Base-by-base conservation (phyloP, 2,888 invertebrate species). In the Rhynchonema sp. region DNA sequence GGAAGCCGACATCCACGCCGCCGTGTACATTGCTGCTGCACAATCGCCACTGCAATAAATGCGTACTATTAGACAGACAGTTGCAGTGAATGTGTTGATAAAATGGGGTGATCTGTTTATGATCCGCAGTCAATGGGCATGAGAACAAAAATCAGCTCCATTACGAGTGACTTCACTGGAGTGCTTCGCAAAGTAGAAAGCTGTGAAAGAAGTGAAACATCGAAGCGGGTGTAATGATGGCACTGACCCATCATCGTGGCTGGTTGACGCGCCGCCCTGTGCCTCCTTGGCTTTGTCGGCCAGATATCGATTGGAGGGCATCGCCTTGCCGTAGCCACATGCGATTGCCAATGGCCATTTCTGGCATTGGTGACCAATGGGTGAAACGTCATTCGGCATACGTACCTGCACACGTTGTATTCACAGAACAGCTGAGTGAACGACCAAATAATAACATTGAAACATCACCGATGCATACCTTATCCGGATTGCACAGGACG, bases 401-500 rank as follows among this genome's bases (percentile, higher is more conserved):
- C 71, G 64, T 1, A 72, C 63, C 64, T 64, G 20, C 38, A 38
- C 13, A 54, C n/a, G 17, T 20, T 20, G 46, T 46, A 20, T 46
- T 46, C 46, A 46, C 17, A 46, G 46, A 20, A 54, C 17, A 54
- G 26, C 54, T n/a, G n/a, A n/a, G n/a, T n/a, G n/a, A n/a, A n/a
- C n/a, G n/a, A n/a, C n/a, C n/a, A n/a, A 54, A 26, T 23, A 54
- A 54, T 26, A 13, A 17, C 23, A 17, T 13, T 13, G 1, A n/a
- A n/a, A n/a, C n/a, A n/a, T n/a, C n/a, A 23, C 54, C n/a, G 22
- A 58, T 13, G 13, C 55, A 56, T 22, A 73, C 68, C 60, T 71
- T 70, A 56, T 76, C 73, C 1, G 77, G 77, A 66, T 78, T 76
- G 65, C 77, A 77, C 22, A 78, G 70, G n/a, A 78, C 76, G 64